phyloP scores from a whole-genome alignment of 1,140 invertebrate genomes.

The Caerostris darwini region DNA sequence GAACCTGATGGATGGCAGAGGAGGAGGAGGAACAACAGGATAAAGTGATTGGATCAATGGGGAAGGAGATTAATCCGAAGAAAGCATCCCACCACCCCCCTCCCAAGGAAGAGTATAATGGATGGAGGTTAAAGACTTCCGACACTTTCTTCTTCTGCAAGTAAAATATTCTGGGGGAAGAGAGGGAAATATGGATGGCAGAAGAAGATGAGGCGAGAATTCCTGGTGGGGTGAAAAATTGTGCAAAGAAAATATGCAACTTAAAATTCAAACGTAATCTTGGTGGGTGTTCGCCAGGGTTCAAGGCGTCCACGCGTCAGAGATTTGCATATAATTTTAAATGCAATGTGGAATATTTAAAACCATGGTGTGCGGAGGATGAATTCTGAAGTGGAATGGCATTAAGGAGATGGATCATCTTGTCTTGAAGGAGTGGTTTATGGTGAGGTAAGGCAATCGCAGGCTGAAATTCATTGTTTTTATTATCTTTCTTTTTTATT shows the following conservation, averaged over 20 bases:
- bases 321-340: conserved; percentile 13
- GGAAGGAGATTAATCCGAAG: conserved; percentile 23
- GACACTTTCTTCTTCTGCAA: conserved; percentile 27
- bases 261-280: conserved; percentile 16
- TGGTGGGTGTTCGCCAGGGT: neutral
- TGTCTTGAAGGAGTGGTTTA: neutral
- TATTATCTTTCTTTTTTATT: neutral
- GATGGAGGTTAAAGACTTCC: conserved; percentile 52
- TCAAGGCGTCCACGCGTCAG: neutral
- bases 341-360: neutral
- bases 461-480: too few species aligned
- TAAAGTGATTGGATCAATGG: conserved; percentile 37
- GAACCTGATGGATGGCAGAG: conserved; percentile 13
- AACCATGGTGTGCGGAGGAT: neutral
- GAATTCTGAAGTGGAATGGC: neutral
- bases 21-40: conserved; percentile 42
- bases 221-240: neutral
- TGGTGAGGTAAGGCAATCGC: neutral
- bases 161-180: neutral
- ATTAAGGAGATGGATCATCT: neutral
- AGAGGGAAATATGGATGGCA: neutral
- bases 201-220: neutral
- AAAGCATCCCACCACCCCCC: neutral
- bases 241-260: neutral
- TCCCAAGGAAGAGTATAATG: neutral